Percentiles rank a stretch among this genome's conserved stretches.
phyloP scores from a whole-genome alignment of 2,113 vertebrate species.

The Myiozetetes cayanensis region DNA sequence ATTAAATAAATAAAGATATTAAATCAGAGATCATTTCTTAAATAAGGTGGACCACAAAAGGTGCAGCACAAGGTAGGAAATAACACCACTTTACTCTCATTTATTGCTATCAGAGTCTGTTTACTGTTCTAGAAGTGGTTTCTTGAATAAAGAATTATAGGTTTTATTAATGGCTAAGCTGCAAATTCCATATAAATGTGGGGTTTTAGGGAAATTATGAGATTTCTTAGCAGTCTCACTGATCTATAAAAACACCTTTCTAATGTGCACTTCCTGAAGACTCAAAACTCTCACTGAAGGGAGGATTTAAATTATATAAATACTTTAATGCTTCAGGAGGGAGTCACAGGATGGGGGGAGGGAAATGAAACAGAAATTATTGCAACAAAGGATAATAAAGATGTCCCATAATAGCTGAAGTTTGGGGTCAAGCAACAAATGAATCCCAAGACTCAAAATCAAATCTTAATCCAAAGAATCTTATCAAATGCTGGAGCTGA shows the following conservation, averaged over 20 bases:
- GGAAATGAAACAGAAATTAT: not conserved
- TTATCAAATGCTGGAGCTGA: not conserved
- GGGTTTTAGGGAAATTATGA: not conserved
- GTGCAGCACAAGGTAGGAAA: not conserved
- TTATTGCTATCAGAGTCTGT: not conserved
- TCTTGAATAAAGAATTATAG: not conserved
- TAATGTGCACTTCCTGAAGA: rapidly evolving
- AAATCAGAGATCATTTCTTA: not conserved
- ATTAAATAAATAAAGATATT: not conserved
- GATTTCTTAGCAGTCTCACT: not conserved
- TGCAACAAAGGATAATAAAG: not conserved
- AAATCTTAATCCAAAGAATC: not conserved
- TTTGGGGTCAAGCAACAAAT: not conserved
- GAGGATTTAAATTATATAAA: not conserved
- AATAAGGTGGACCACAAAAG: not conserved
- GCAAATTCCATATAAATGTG: not conserved
- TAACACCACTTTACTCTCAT: not conserved
- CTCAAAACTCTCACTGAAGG: not conserved
- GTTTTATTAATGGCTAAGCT: not conserved
- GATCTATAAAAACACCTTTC: not conserved
- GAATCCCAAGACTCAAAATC: not conserved
- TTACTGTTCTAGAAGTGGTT: not conserved
- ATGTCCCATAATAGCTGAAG: not conserved
- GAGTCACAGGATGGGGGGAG: not conserved
- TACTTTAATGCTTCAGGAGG: not conserved